Base-by-base conservation (phyloP, 2,113 vertebrate genomes). In the Oophaga pumilio region DNA sequence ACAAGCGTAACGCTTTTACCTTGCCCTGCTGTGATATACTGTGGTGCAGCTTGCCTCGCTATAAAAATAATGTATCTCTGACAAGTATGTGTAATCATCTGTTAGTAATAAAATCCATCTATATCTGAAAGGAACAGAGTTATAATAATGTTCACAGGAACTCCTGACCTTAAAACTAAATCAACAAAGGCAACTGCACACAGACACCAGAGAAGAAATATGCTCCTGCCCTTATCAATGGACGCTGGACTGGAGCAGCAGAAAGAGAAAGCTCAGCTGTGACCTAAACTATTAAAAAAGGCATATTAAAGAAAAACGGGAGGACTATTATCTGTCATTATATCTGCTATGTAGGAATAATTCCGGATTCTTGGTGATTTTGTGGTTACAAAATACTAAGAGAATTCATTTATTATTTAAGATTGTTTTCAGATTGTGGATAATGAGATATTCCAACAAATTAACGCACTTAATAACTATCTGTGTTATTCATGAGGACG, bases 81-180 rank as follows among this genome's bases (percentile, higher is more conserved):
- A 82, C 82, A 88, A 0, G 0, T 57, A 14, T n/a, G 18, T 8
- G 66, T 88, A 20, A 84, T 22, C 73, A 80, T 90, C 82, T 56
- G 24, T 66, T 78, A 77, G 50, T 26, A 64, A 9, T 52, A 59
- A 90, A 89, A 89, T 52, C 8, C 76, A 11, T 82, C 88, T 89
- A 56, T 87, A 24, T 88, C 50, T 88, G 4, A 11, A 87, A 82
- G 4, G 28, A 60, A 77, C 89, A 88, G 82, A 87, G 20, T 18
- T 89, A 0, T 2, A 76, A 6, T 17, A 64, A 84, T 9, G 3
- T 43, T 90, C 33, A 8, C 9, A 56, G 85, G 78, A 52, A 43
- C 11, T 60, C 22, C 56, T 59, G 24, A 62, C 68, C 12, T 82
- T 66, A 12, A 50, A 71, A 85, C 2, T 81, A 90, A 90, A 86